Percentiles rank a stretch among this genome's conserved stretches.
Conservation (phyloP, 2,888 invertebrate genomes). For the Pheosia tremula region DNA sequence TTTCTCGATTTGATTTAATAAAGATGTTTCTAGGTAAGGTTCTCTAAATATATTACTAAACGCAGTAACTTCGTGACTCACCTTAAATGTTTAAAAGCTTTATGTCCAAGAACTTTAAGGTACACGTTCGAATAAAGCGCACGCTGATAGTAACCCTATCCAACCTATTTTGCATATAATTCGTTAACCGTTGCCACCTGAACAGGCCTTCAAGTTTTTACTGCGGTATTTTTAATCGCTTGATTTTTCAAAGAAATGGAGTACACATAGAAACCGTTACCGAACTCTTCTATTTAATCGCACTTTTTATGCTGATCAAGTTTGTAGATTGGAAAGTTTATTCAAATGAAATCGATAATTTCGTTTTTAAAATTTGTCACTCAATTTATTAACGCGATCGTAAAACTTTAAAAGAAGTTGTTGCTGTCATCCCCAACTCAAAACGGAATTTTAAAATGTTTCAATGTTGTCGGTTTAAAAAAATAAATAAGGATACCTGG, state of each 20-base stretch:
- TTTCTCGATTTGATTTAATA: no score
- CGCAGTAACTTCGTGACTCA: not conserved
- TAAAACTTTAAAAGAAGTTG: no score
- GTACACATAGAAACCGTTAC: conserved; percentile 3
- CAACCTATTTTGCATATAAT: conserved; percentile 1
- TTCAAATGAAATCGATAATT: no score
- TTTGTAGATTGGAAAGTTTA: no score
- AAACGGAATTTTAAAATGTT: no score
- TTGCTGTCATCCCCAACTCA: no score
- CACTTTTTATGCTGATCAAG: conserved; percentile 15
- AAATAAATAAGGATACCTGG: no score
- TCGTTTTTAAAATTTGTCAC: no score
- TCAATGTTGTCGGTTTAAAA: no score
- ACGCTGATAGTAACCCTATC: conserved; percentile 12
- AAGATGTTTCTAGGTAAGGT: no score
- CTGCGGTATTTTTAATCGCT: not conserved
- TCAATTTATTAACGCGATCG: no score
- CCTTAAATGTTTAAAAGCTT: not conserved
- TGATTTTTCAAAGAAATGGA: conserved; percentile 1
- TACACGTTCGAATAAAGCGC: conserved; percentile 5
- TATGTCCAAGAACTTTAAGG: not conserved
- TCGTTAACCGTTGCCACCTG: conserved; percentile 9
- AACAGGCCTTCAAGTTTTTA: not conserved
- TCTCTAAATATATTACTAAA: not conserved
- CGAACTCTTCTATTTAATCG: not conserved